Percentiles rank a stretch among this genome's conserved stretches.
These are phyloP conservation scores for Ciconia nigra DNA, from an alignment of 2,797 vertebrate genomes.

Conservation along the genomic window DNA sequence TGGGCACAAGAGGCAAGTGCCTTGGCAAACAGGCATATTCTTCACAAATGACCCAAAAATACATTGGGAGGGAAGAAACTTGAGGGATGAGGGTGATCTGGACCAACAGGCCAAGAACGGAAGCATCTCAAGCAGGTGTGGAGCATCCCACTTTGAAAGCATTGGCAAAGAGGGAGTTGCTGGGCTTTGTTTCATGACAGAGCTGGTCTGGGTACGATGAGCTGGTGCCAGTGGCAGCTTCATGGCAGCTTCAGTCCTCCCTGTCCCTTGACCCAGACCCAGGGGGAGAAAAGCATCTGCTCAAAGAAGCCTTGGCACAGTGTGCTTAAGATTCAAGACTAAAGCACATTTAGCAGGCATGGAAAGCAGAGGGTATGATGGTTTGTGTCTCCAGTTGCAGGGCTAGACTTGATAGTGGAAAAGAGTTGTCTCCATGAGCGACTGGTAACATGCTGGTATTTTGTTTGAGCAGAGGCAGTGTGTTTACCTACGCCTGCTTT, in stretches of 20 bases:
- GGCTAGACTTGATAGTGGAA: background rate
- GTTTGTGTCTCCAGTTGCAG: background rate
- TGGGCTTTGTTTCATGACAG: background rate
- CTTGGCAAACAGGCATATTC: background rate
- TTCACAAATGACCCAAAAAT: background rate
- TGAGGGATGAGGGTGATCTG: background rate
- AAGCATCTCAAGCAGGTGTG: background rate
- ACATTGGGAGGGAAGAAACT: background rate
- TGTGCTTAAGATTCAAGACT: background rate
- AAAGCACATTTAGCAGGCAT: background rate
- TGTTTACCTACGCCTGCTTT: background rate
- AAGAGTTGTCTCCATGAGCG: fast-evolving
- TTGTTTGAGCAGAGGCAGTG: background rate
- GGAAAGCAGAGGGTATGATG: background rate
- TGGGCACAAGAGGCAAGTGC: background rate
- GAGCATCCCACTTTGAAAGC: background rate
- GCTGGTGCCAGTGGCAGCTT: background rate
- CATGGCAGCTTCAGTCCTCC: background rate
- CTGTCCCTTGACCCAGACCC: background rate
- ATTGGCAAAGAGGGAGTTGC: background rate
- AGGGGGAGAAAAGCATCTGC: background rate
- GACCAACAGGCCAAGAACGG: background rate
- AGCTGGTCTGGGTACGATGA: background rate
- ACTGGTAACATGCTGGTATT: background rate
- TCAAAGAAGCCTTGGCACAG: background rate